Evolutionary conservation across 2,113 vertebrate species (phyloP), one percentile per base, ranked within the genome.

Genomic region (Origma solitaria): DNA sequence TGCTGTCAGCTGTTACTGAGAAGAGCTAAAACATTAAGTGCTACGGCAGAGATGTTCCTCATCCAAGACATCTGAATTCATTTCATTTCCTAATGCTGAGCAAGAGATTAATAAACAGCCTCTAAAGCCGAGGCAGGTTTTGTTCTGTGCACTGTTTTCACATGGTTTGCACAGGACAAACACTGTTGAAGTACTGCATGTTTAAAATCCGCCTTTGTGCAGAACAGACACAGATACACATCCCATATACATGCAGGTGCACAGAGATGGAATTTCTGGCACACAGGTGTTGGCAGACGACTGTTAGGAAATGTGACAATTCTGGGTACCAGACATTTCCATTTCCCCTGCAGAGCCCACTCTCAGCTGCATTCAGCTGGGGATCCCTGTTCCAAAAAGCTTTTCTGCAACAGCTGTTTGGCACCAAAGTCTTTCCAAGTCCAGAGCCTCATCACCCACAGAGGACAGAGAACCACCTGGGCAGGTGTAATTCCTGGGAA

Each of bases 81-180:
- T 37, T 49, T 61, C 7, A 65, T 35, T 71, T 44, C 78, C 75
- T 76, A 82, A 82, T 57, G 66, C 85, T 33, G 60, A 76, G 58
- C 49, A 51, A 25, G 45, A 82, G 82, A 56, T 85, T 45, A 93
- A 11, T 57, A 38, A 95, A 76, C 44, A 85, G 73, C 73, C 58
- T 49, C 53, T 44, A 42, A 66, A 60, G 22, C 53, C 0, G 1
- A 62, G 37, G 73, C 56, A 35, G 73, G 45, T 40, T 77, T 45
- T 73, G 45, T 51, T 61, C 78, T 20, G 23, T 13, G 38, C 40
- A 15, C 50, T 28, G 42, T 10, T 72, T 42, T 57, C 77, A 23
- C 6, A 3, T 2, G 18, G 45, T 27, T 15, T 72, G 25, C 8
- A 21, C 8, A 73, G 44, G 5, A 45, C 45, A 70, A 91, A 61